Evolutionary conservation across 2,888 invertebrate genomes (phyloP).

Genomic region (Taenaris catops): DNA sequence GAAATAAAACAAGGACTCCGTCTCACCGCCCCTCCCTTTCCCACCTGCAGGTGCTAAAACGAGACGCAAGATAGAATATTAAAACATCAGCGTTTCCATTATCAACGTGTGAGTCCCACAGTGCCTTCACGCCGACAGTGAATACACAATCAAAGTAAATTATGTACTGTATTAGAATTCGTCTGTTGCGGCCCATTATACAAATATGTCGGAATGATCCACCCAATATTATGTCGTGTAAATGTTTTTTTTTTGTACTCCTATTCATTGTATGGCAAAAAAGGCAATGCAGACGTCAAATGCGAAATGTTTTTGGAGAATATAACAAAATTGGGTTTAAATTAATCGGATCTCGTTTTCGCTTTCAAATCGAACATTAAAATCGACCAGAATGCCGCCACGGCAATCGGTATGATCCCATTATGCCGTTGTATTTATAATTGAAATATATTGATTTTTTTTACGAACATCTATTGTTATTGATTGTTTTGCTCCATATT

Average conservation of each 20-base stretch:
- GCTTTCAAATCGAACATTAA: no score
- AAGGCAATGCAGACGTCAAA: no score
- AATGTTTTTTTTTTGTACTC: conserved; percentile 16
- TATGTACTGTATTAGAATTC: conserved; percentile 51
- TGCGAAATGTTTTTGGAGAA: no score
- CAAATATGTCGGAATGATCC: conserved; percentile 28
- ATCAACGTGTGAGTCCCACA: conserved; percentile 64
- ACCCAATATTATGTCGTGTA: conserved; percentile 22
- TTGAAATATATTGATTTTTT: no score
- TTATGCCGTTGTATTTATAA: no score
- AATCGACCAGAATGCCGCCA: no score
- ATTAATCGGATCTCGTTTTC: no score
- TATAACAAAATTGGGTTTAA: no score
- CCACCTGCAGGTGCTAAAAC: conserved; percentile 26
- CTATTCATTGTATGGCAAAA: conserved; percentile 22
- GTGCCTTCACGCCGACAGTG: conserved; percentile 43
- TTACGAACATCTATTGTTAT: no score
- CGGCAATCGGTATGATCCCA: no score
- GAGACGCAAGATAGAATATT: conserved; percentile 36
- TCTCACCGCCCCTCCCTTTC: conserved; percentile 13
- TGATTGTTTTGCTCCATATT: no score
- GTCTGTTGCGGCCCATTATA: conserved; percentile 30
- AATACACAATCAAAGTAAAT: conserved; percentile 57
- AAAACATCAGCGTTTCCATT: conserved; percentile 55
- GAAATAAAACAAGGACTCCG: conserved; percentile 22